Conservation (phyloP, 2,797 vertebrate species). For the Otolemur crassicaudatus region DNA sequence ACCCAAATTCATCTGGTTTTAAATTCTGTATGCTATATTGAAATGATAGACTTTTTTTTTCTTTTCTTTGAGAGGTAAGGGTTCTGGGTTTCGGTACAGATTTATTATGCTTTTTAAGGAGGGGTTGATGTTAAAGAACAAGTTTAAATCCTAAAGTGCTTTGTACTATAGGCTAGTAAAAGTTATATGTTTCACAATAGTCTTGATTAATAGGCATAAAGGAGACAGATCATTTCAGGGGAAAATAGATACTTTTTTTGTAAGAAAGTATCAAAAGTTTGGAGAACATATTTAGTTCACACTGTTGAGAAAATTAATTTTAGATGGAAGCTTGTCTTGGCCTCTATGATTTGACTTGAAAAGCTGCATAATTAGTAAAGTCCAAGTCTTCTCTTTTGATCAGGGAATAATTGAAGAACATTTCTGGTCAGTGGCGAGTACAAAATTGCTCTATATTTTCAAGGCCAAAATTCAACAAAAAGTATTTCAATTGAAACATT, state of each 20-base stretch:
- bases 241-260: background rate
- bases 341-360: background rate
- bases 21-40: background rate
- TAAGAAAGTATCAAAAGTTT: slow-evolving; percentile 33
- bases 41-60: background rate
- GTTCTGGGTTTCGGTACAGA: background rate
- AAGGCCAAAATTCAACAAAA: background rate
- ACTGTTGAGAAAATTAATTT: background rate
- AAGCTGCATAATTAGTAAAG: background rate
- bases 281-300: background rate
- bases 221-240: background rate
- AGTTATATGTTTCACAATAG: background rate
- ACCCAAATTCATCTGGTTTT: background rate
- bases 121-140: background rate
- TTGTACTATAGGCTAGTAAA: background rate
- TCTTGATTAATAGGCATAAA: background rate
- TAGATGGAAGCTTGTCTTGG: background rate
- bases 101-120: background rate
- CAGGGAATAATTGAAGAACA: background rate
- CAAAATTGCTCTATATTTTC: background rate
- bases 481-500: background rate
- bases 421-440: background rate
- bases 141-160: slow-evolving; percentile 13
- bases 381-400: background rate
- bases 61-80: no score